Evolutionary conservation across 2,888 invertebrate species (phyloP), one percentile per base, ranked within the genome.

Genomic region (Bruchidius siliquastri): DNA sequence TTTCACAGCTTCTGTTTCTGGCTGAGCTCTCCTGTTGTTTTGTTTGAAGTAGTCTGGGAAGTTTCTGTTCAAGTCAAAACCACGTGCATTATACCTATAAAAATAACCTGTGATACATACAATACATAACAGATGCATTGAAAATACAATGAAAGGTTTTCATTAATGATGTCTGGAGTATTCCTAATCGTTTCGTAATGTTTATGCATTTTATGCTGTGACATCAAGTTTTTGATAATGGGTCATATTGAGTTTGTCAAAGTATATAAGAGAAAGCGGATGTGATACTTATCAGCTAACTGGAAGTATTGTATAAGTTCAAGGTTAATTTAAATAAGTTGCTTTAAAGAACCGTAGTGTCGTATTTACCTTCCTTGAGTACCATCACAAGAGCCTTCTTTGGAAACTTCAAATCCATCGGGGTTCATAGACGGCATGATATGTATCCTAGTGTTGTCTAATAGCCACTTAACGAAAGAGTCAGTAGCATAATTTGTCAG

Each of bases 371-470:
- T 92, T 85, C 97, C 97, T 85, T 93, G 93, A 13, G 94, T 92
- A 22, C 95, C 95, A 81, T 95, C 94, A 82, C 96, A 97, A 75
- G 92, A 90, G 49, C 96, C 96, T 86, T 96, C 96, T 81, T 93
- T 92, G 6, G 99, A 96, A 21, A 93, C 93, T 81, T 97, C 95
- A 88, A 94, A 99, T 22, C 99, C 99, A 86, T 99, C 99, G 0
- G 99, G 99, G 87, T 99, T 99, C 97, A 99, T 97, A 0, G 97
- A 95, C 0, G 99, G 98, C 91, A 99, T 91, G 81, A 99, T 92
- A 86, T 99, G 99, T 81, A 99, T 97, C 77, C 98, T 90, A 0
- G 99, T 99, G 85, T 96, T 96, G 86, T 98, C 96, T 85, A 99
- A 85, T 74, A 99, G 87, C 94, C 96, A 96, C 82, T 93, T 92